Percentiles rank a stretch among this genome's conserved stretches.
These are phyloP conservation scores for Cossypha dichroa DNA, from an alignment of 2,797 vertebrate genomes.

Conservation along the genomic window DNA sequence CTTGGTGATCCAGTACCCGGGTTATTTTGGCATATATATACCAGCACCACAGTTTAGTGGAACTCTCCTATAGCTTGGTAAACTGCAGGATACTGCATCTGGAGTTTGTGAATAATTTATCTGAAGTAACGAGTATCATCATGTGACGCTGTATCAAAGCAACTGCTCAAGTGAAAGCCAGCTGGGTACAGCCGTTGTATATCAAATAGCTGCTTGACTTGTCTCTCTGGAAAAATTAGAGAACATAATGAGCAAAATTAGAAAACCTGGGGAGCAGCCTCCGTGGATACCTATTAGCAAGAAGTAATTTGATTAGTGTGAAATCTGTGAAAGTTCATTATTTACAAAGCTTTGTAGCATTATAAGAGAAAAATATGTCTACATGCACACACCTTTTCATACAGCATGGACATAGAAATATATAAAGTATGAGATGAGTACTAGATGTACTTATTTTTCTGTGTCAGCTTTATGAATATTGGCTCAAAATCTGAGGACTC, in stretches of 20 bases:
- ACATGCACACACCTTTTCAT: neutral
- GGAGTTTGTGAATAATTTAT: constrained; percentile 68
- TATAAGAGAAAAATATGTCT: neutral
- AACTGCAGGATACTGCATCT: constrained; percentile 49
- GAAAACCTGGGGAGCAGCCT: constrained; percentile 30
- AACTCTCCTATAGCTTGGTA: neutral
- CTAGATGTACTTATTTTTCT: neutral
- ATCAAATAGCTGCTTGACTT: constrained; percentile 54
- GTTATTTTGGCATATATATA: neutral
- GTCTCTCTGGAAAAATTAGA: constrained; percentile 64
- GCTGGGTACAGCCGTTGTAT: constrained; percentile 24
- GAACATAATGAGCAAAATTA: constrained; percentile 63
- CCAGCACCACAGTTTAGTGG: neutral
- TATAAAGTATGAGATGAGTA: neutral
- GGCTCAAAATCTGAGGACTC: constrained; percentile 29
- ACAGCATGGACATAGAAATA: neutral
- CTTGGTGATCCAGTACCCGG: neutral
- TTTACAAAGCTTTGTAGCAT: neutral
- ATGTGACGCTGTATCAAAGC: constrained; percentile 55
- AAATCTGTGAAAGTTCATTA: constrained; percentile 28
- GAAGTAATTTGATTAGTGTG: constrained; percentile 28
- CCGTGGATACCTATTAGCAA: constrained; percentile 12
- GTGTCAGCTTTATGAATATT: neutral
- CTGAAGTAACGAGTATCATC: constrained; percentile 60
- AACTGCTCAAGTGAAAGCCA: constrained; percentile 50